A percentile compares a stretch with the other conserved stretches of the same genome.
These are phyloP conservation scores for Myrmecobius fasciatus DNA, from an alignment of 2,113 vertebrate genomes.

Conservation along the genomic window DNA sequence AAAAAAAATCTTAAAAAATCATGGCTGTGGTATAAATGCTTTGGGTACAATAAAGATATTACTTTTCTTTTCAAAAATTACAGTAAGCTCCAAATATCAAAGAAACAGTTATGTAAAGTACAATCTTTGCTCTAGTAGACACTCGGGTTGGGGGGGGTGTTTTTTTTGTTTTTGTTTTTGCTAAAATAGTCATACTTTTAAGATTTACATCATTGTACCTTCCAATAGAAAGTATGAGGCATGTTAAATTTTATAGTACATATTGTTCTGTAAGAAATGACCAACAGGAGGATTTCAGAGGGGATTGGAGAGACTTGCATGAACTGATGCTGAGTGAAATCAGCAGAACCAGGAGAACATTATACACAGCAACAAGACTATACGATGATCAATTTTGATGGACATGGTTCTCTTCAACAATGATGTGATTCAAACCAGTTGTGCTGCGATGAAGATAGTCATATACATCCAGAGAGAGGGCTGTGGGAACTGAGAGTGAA, in stretches of 20 bases:
- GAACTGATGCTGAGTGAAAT: too few relatives aligned
- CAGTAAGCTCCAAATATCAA: conserved; percentile 91
- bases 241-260: conserved; percentile 90
- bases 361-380: too few relatives aligned
- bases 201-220: conserved; percentile 91
- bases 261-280: too few relatives aligned
- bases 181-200: conserved; percentile 95
- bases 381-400: too few relatives aligned
- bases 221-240: conserved; percentile 88
- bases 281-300: too few relatives aligned
- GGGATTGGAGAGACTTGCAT: too few relatives aligned
- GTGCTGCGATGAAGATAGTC: too few relatives aligned
- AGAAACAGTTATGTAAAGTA: conserved; percentile 92
- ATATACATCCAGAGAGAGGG: too few relatives aligned
- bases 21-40: conserved; percentile 90
- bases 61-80: conserved; percentile 89
- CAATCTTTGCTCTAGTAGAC: conserved; percentile 89
- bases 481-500: too few relatives aligned
- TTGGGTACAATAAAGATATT: conserved; percentile 90
- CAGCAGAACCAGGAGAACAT: too few relatives aligned
- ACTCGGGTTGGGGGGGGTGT: conserved; percentile 81
- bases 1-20: conserved; percentile 89
- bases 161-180: conserved; percentile 71
- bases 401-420: too few relatives aligned
- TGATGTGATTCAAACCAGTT: too few relatives aligned